Evolutionary conservation across 35 echinoderm and acorn worm genomes (phyloP).

Genomic region (Apostichopus parvimensis): DNA sequence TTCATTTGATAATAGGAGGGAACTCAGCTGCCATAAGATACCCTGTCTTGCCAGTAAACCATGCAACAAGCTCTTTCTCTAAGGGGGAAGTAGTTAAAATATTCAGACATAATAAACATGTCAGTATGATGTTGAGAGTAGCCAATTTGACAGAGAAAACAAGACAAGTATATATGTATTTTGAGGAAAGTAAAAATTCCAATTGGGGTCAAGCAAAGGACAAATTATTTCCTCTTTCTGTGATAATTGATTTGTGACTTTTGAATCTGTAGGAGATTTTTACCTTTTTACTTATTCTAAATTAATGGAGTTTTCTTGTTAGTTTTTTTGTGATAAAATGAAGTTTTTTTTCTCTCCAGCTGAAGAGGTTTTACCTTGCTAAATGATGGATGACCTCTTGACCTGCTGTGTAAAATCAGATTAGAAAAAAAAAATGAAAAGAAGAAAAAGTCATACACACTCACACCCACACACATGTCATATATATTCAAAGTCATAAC

Average conservation of each 20-base stretch:
- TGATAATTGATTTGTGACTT: neutral
- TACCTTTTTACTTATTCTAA: too few relatives aligned
- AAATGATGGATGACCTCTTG: too few relatives aligned
- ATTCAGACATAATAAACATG: slow-evolving; percentile 23
- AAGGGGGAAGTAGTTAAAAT: slow-evolving; percentile 12
- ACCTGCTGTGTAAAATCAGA: too few relatives aligned
- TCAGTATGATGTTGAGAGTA: neutral
- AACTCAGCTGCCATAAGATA: neutral
- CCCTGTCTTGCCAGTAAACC: neutral
- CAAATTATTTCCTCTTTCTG: neutral
- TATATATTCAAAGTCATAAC: too few relatives aligned
- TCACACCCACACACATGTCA: too few relatives aligned
- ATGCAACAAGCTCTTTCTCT: neutral
- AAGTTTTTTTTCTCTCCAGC: too few relatives aligned
- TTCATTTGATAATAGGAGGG: neutral
- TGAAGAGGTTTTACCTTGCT: too few relatives aligned
- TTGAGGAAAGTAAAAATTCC: neutral
- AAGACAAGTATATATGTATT: too few relatives aligned
- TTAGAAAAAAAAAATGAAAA: too few relatives aligned
- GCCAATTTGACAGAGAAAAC: neutral
- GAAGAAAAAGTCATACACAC: too few relatives aligned
- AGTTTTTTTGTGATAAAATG: too few relatives aligned
- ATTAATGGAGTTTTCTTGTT: too few relatives aligned
- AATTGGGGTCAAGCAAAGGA: neutral
- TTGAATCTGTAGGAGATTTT: neutral